A percentile compares a stretch with the other conserved stretches of the same genome.
Evolutionary conservation across 2,888 invertebrate genomes (phyloP).

Genomic region (Argynnis bischoffii): DNA sequence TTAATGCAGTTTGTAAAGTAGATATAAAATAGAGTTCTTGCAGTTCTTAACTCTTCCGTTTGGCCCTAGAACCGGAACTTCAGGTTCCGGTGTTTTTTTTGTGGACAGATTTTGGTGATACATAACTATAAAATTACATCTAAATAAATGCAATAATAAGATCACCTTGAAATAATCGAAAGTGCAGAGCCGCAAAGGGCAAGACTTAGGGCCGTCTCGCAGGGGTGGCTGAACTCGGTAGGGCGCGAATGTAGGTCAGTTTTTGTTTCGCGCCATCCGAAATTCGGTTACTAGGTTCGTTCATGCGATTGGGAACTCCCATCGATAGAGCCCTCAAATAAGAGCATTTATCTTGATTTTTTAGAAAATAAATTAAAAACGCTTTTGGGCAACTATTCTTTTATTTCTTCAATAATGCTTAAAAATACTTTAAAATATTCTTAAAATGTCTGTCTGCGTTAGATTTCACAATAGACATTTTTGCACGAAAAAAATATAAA

Average conservation of each 20-base stretch:
- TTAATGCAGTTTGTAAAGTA: constrained; percentile 6
- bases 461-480: not conserved
- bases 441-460: not conserved
- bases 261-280: constrained; percentile 81
- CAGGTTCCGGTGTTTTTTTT: not conserved
- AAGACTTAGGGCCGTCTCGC: constrained; percentile 71
- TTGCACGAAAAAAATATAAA: not conserved
- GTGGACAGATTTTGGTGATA: not conserved
- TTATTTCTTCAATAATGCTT: not conserved
- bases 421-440: not conserved
- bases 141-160: constrained; percentile 39
- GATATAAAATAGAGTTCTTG: not conserved
- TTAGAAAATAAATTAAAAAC: not conserved
- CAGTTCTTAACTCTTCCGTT: not conserved
- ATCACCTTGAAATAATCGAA: constrained; percentile 67
- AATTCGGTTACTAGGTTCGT: constrained; percentile 78
- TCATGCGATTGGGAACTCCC: constrained; percentile 37
- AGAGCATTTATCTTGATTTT: not conserved
- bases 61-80: no score
- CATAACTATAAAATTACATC: constrained; percentile 5
- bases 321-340: constrained; percentile 42
- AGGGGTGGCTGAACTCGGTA: constrained; percentile 79
- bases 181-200: constrained; percentile 65
- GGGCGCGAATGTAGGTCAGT: constrained; percentile 81
- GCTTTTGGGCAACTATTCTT: not conserved